Base-by-base conservation (phyloP, 1,140 invertebrate genomes). In the Lasioglossum albipes region DNA sequence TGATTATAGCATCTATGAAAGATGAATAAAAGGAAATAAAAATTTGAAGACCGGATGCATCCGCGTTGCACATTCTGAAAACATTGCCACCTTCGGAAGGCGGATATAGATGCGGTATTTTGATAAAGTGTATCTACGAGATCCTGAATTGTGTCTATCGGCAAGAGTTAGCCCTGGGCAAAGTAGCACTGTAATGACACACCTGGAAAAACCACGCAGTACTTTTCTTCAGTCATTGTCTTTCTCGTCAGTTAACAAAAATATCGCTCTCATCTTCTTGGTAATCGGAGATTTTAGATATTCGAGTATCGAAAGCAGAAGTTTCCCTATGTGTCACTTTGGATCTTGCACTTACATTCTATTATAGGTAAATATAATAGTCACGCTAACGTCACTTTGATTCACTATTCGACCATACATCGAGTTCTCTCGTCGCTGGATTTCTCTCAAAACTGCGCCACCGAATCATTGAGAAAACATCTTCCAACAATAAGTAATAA, bases 151-250 rank as follows among this genome's bases (percentile, higher is more conserved):
- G 20, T 49, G 20, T 3, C 62, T 13, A 65, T 41, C 10, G 31
- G 2, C 36, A 20, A 13, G 42, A 9, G 18, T 22, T 45, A 49
- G 2, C 57, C 4, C 16, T 18, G 41, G 41, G 49, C 10, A 36
- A 31, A 66, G 66, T 77, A 76, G 73, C 73, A 52, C 18, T 67
- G 2, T 31, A 45, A 54, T 86, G 84, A 82, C 79, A 85, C 22
- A 75, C 78, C 82, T 85, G 84, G 84, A 82, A 86, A 86, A 75
- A 79, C 84, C 84, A 77, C 5, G 36, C 59, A 16, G 71, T 64
- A 41, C 16, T 31, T 81, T 65, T 85, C 71, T 49, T 69, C 22
- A 71, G 62, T 13, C 7, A 13, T 45, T 54, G 22, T 65, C 49
- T 20, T 74, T 45, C n/a, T 76, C n/a, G 57, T 10, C 66, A 9